Conservation (phyloP, 2,797 vertebrate genomes). For the Saxicola maurus region DNA sequence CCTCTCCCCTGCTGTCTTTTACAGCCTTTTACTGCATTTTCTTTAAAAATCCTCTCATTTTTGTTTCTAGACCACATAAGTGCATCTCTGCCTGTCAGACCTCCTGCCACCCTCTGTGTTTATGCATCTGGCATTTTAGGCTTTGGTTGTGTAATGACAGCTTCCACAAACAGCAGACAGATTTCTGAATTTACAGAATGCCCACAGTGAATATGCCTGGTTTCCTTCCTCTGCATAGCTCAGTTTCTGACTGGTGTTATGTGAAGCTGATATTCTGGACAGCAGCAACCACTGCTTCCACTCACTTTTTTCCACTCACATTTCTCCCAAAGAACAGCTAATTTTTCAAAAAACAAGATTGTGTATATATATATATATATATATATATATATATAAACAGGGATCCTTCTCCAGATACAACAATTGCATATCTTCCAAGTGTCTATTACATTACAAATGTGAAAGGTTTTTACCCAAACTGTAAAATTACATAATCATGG, state of each 20-base stretch:
- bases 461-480: not conserved
- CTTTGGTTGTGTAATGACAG: not conserved
- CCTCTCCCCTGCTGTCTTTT: accelerated
- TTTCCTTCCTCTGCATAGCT: not conserved
- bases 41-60: not conserved
- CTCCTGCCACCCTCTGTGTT: not conserved
- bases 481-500: not conserved
- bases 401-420: not conserved
- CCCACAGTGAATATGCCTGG: not conserved
- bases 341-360: not conserved
- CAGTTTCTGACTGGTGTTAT: not conserved
- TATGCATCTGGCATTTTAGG: not conserved
- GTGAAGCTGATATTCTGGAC: not conserved
- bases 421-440: accelerated
- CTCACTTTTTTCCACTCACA: not conserved
- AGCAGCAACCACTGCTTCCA: not conserved
- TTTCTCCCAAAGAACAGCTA: not conserved
- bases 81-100: not conserved
- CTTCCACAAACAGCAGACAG: not conserved
- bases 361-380: not conserved
- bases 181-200: not conserved
- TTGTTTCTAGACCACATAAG: not conserved
- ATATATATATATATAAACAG: too few species aligned
- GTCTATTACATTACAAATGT: not conserved
- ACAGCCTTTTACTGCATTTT: not conserved